These are phyloP conservation scores for Gasterosteus aculeatus DNA, from an alignment of 2,113 vertebrate genomes.

Conservation along the genomic window DNA sequence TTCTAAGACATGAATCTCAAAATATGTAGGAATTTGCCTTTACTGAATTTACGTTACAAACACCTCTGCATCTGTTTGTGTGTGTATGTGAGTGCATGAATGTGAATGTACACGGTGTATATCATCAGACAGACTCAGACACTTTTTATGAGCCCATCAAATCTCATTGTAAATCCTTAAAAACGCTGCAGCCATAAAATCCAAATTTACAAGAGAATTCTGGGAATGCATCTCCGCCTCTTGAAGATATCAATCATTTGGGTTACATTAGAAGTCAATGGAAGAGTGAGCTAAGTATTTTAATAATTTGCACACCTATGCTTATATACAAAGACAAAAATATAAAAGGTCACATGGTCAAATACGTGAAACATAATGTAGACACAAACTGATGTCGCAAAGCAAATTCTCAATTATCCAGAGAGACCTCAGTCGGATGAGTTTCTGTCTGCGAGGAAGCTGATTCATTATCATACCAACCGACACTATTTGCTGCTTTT, in stretches of 20 bases:
- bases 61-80: background rate
- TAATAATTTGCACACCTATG: background rate
- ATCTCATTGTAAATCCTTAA: conserved; percentile 31
- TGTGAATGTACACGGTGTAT: conserved; percentile 7
- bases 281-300: background rate
- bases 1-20: background rate
- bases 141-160: conserved; percentile 35
- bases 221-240: conserved; percentile 50
- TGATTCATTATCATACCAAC: conserved; percentile 70
- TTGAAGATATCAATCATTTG: background rate
- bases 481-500: conserved; percentile 37
- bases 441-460: conserved; percentile 66
- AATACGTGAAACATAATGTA: background rate
- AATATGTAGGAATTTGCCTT: background rate
- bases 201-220: conserved; percentile 34
- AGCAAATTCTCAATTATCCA: conserved; percentile 61
- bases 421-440: conserved; percentile 57
- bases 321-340: background rate
- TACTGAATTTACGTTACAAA: background rate
- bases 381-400: conserved; percentile 28
- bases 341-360: background rate
- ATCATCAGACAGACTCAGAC: conserved; percentile 46
- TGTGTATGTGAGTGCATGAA: background rate
- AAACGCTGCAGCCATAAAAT: conserved; percentile 2
- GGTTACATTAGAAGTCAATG: background rate